These are phyloP conservation scores for Tetragonisca angustula DNA, from an alignment of 2,888 invertebrate genomes.

Conservation along the genomic window DNA sequence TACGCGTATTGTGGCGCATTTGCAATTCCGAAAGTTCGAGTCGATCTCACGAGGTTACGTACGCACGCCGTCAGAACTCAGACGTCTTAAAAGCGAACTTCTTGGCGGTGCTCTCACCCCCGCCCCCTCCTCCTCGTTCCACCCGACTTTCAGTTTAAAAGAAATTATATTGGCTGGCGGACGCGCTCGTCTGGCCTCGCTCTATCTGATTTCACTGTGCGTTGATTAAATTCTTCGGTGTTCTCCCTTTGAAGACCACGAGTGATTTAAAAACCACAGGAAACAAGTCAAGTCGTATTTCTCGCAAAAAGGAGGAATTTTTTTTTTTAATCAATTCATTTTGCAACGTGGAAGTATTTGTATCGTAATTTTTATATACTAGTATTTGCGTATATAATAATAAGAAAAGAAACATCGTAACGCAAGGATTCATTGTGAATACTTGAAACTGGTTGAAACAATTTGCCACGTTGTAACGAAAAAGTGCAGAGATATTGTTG, in stretches of 20 bases:
- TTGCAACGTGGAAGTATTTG: too few relatives aligned
- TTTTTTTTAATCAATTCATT: too few relatives aligned
- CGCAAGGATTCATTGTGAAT: too few relatives aligned
- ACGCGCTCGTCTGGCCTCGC: neutral
- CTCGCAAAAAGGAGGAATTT: neutral
- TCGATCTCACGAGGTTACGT: conserved; percentile 11
- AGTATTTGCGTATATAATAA: too few relatives aligned
- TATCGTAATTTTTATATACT: too few relatives aligned
- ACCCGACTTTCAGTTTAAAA: conserved; percentile 3
- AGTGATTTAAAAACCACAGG: neutral
- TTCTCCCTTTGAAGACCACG: neutral
- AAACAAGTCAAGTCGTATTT: neutral
- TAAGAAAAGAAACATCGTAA: too few relatives aligned
- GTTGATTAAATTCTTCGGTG: neutral
- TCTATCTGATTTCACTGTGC: neutral
- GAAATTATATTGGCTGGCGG: conserved; percentile 1
- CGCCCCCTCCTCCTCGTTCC: too few relatives aligned
- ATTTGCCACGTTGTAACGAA: too few relatives aligned
- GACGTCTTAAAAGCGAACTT: conserved; percentile 28
- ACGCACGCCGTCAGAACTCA: conserved; percentile 8
- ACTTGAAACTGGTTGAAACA: too few relatives aligned
- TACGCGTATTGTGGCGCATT: conserved; percentile 40
- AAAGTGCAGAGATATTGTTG: too few relatives aligned
- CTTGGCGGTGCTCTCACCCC: too few relatives aligned
- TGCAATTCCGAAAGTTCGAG: conserved; percentile 47